These are phyloP conservation scores for Drosophila rellima DNA, from an alignment of 2,888 invertebrate species.

Conservation along the genomic window DNA sequence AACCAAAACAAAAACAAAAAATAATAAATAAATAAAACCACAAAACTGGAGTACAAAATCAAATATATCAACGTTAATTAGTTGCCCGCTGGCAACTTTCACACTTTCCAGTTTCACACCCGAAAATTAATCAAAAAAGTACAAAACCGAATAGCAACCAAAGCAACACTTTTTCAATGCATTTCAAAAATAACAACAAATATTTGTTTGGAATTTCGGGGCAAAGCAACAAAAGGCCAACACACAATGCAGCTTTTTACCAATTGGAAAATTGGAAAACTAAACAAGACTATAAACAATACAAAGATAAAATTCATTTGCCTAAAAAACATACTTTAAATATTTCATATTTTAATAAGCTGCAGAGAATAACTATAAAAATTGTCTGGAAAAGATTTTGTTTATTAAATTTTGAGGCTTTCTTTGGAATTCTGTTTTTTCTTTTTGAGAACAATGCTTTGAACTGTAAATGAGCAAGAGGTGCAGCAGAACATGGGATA, in stretches of 20 bases:
- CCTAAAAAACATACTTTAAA: background rate
- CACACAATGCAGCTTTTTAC: constrained; percentile 10
- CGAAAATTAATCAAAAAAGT: constrained; percentile 60
- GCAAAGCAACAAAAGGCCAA: constrained; percentile 12
- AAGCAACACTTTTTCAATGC: constrained; percentile 38
- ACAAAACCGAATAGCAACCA: constrained; percentile 2
- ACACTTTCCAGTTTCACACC: constrained; percentile 77
- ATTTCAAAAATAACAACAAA: constrained; percentile 49
- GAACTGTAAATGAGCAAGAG: background rate
- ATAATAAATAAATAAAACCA: constrained; percentile 10
- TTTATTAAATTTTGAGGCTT: background rate
- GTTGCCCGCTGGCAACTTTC: constrained; percentile 64
- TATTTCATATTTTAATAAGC: background rate
- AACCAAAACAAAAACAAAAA: constrained; percentile 14
- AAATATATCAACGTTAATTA: constrained; percentile 73
- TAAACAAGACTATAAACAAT: background rate
- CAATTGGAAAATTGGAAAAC: background rate
- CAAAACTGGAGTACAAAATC: constrained; percentile 46
- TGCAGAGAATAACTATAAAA: background rate
- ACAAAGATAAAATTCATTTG: background rate
- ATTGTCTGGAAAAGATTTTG: background rate
- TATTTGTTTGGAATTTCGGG: constrained; percentile 33
- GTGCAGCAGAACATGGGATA: background rate
- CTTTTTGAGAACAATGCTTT: background rate
- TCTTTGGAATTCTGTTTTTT: background rate